phyloP scores from a whole-genome alignment of 1,140 invertebrate genomes.

The Drosophila auraria region DNA sequence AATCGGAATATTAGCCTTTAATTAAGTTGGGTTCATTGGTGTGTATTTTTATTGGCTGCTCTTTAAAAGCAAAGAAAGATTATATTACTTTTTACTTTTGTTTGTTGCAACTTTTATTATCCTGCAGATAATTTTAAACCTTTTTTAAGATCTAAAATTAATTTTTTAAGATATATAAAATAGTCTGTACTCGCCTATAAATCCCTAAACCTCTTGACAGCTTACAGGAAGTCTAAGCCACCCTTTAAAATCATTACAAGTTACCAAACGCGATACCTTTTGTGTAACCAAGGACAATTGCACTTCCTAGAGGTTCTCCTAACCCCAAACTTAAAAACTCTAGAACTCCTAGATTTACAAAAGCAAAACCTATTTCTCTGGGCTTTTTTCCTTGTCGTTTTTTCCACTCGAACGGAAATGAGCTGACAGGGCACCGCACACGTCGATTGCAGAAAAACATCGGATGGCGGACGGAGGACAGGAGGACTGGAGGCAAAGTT shows the following conservation, averaged over 20 bases:
- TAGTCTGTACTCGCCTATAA: neutral
- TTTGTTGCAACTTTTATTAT: neutral
- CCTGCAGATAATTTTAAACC: neutral
- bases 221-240: neutral
- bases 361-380: conserved; percentile 34
- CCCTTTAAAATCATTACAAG: neutral
- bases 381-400: conserved; percentile 55
- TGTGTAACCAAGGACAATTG: conserved; percentile 32
- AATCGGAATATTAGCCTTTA: conserved; percentile 10
- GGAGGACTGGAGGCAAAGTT: conserved; percentile 24
- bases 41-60: neutral
- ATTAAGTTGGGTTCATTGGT: conserved; percentile 6
- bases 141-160: neutral
- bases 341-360: conserved; percentile 9
- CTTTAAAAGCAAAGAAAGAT: no score
- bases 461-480: conserved; percentile 6
- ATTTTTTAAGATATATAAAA: neutral
- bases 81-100: neutral
- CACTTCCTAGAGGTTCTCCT: conserved; percentile 1
- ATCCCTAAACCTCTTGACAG: neutral
- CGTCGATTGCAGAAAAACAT: conserved; percentile 43
- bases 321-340: conserved; percentile 1
- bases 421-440: conserved; percentile 75
- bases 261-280: neutral
- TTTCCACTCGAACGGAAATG: conserved; percentile 77